phyloP scores from a whole-genome alignment of 2,888 invertebrate species.

The Allolobophora icterica region DNA sequence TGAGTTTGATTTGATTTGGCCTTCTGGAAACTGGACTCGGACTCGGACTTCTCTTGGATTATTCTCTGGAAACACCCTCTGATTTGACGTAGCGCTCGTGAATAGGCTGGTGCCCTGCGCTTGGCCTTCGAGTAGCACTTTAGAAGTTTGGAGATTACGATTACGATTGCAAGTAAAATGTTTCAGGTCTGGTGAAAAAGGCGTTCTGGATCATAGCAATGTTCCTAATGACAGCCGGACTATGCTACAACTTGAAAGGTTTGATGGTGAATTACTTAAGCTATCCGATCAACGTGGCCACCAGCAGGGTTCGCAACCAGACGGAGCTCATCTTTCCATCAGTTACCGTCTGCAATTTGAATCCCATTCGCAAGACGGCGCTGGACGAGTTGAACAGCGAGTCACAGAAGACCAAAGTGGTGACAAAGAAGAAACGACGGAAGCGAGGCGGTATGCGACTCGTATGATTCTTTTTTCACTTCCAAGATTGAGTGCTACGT shows the following conservation, averaged over 20 bases:
- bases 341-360: slow-evolving; percentile 40
- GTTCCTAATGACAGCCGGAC: background rate
- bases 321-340: slow-evolving; percentile 34
- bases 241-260: slow-evolving; percentile 22
- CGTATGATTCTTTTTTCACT: background rate
- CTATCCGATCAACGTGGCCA: slow-evolving; percentile 35
- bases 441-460: background rate
- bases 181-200: background rate
- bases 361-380: slow-evolving; percentile 31
- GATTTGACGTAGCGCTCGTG: too few relatives aligned
- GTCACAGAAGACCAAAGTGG: background rate
- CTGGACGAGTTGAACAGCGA: background rate
- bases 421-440: background rate
- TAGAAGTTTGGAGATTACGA: too few relatives aligned
- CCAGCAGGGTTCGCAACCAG: background rate
- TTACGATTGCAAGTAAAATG: background rate
- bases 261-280: slow-evolving; percentile 25
- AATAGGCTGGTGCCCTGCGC: too few relatives aligned
- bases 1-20: too few relatives aligned
- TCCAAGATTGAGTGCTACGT: too few relatives aligned
- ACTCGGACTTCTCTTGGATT: too few relatives aligned
- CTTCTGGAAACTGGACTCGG: too few relatives aligned
- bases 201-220: slow-evolving; percentile 26
- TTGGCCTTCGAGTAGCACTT: too few relatives aligned
- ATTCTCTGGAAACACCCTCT: too few relatives aligned